Percentiles rank a stretch among this genome's conserved stretches.
These are phyloP conservation scores for Trichogramma pretiosum DNA, from an alignment of 1,140 invertebrate genomes.

Conservation along the genomic window DNA sequence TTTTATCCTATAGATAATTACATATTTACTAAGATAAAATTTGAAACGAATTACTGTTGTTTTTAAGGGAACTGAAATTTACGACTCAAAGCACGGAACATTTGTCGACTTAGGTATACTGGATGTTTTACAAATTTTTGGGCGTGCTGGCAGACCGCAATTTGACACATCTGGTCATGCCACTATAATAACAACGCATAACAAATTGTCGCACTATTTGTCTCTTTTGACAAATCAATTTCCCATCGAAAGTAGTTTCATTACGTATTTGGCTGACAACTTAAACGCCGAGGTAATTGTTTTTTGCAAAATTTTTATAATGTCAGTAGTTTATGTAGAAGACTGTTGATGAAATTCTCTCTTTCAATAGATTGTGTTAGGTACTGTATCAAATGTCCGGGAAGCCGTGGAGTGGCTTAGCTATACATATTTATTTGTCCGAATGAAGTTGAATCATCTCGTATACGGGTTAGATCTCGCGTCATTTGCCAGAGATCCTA, in stretches of 20 bases:
- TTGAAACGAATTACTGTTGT: neutral
- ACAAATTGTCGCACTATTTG: constrained; percentile 90
- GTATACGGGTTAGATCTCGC: constrained; percentile 76
- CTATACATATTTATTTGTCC: constrained; percentile 92
- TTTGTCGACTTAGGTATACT: constrained; percentile 94
- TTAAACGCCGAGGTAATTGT: constrained; percentile 87
- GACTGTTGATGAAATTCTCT: neutral
- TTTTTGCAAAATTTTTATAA: neutral
- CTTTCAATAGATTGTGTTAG: constrained; percentile 67
- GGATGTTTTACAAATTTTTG: constrained; percentile 99
- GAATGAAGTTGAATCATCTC: constrained; percentile 88
- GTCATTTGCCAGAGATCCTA: constrained; percentile 67
- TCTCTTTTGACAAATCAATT: constrained; percentile 91
- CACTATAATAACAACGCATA: constrained; percentile 89
- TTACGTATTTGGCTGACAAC: constrained; percentile 86
- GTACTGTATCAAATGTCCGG: constrained; percentile 88
- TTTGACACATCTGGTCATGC: constrained; percentile 87
- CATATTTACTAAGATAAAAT: neutral
- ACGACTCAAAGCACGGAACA: constrained; percentile 88
- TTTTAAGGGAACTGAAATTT: constrained; percentile 87
- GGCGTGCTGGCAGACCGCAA: constrained; percentile 92
- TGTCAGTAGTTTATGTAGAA: constrained; percentile 5
- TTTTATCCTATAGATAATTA: neutral
- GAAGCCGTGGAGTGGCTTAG: constrained; percentile 97
- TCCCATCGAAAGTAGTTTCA: constrained; percentile 97